These are phyloP conservation scores for Antrozous pallidus DNA, from an alignment of 2,797 vertebrate genomes.

Conservation along the genomic window DNA sequence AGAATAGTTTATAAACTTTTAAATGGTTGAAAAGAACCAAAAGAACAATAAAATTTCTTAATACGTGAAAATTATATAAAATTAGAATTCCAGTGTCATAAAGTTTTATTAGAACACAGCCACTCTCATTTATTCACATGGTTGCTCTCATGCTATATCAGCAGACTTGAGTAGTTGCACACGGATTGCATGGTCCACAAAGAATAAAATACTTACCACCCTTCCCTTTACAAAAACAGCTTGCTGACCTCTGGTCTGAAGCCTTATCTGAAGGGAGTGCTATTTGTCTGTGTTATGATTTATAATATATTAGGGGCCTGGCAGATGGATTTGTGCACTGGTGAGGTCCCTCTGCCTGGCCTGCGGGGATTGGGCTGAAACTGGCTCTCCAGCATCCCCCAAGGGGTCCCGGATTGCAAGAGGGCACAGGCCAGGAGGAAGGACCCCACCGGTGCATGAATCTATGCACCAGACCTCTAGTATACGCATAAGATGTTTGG, in stretches of 20 bases:
- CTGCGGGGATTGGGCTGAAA: too few species aligned
- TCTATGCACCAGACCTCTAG: too few species aligned
- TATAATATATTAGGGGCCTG: background rate
- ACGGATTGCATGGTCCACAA: background rate
- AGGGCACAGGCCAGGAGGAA: too few species aligned
- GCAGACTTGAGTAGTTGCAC: background rate
- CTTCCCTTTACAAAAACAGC: background rate
- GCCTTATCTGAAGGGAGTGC: background rate
- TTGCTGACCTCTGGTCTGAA: background rate
- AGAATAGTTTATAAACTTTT: constrained; percentile 6
- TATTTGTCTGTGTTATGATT: background rate
- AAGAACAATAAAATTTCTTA: background rate
- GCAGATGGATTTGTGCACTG: too few species aligned
- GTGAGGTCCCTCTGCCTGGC: too few species aligned
- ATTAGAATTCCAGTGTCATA: background rate
- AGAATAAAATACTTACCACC: background rate
- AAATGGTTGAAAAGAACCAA: background rate
- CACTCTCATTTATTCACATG: background rate
- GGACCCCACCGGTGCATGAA: too few species aligned
- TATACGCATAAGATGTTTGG: too few species aligned
- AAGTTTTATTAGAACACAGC: background rate
- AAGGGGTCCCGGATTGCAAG: too few species aligned
- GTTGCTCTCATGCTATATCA: background rate
- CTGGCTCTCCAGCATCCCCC: too few species aligned
- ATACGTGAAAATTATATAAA: background rate